Evolutionary conservation across 2,888 invertebrate genomes (phyloP), one percentile per base, ranked within the genome.

Genomic region (Yponomeuta evonymella): DNA sequence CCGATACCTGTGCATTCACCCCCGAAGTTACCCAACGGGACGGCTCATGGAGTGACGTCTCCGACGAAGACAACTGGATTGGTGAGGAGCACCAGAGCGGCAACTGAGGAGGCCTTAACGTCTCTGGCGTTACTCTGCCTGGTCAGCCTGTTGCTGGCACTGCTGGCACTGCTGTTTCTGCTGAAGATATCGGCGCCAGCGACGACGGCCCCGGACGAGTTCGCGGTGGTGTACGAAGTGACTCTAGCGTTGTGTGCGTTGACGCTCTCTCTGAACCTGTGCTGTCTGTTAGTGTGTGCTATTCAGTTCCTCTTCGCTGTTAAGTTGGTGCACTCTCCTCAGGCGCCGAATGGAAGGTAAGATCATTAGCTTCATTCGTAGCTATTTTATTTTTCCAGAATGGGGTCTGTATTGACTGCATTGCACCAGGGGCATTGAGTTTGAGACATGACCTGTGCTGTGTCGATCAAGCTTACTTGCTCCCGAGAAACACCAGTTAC

Each of bases 221-320:
- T 97, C 83, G 95, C 96, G 73, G 95, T 97, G 78, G 97, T 98
- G 75, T 96, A 97, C 86, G 98, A 98, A 93, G 98, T 98, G 82
- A 97, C 97, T 70, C 93, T 98, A 83, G 97, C 97, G 48, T 93
- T 98, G 81, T 96, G 97, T 84, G 97, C 97, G 73, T 94, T 98
- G 81, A 97, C 98, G 74, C 93, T 98, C 70, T 97, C 97, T 48
- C 90, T 98, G 76, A 97, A 98, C 90, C 93, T 98, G 74, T 97
- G 97, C 93, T 98, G 98, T 85, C 93, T 98, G 73, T 94, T 98
- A 78, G 97, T 98, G 80, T 98, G 98, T 93, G 96, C 97, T 79
- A 97, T 98, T 83, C 98, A 98, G 93, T 98, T 97, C 92, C 94
- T 98, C 83, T 98, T 98, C 85, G 97, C 98, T 69, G 97, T 98